Evolutionary conservation across 2,797 vertebrate species (phyloP).

Genomic region (Iguana delicatissima): DNA sequence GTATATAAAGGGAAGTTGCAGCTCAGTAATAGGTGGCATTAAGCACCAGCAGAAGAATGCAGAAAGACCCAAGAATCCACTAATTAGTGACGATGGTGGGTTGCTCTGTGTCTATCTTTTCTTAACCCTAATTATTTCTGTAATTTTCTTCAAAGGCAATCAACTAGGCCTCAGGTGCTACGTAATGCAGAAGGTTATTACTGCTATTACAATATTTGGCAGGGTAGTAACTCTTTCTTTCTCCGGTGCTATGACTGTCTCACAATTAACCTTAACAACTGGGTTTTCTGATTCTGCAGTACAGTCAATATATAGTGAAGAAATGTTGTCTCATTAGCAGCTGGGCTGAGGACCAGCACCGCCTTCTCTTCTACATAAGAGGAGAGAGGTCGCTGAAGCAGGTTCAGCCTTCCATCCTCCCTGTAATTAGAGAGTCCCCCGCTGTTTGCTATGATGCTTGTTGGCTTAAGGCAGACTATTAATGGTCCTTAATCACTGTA

Average conservation of each 20-base stretch:
- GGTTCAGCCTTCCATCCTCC: not conserved
- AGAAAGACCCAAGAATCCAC: not conserved
- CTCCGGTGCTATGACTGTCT: not conserved
- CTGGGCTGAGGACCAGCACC: not conserved
- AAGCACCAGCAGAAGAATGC: not conserved
- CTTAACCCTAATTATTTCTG: constrained; percentile 39
- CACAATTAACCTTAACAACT: constrained; percentile 28
- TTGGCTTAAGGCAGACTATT: constrained; percentile 46
- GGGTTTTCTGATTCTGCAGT: not conserved
- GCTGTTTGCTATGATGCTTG: constrained; percentile 44
- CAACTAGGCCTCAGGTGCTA: not conserved
- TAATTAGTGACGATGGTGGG: not conserved
- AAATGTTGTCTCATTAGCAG: constrained; percentile 36
- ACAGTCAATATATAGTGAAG: not conserved
- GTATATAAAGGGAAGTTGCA: not conserved
- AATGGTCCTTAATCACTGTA: constrained; percentile 44
- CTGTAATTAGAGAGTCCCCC: constrained; percentile 35
- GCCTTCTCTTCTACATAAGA: not conserved
- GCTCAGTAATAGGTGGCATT: not conserved
- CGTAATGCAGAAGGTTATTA: not conserved
- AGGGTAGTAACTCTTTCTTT: constrained; percentile 7
- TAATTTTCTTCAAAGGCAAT: constrained; percentile 30
- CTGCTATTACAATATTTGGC: not conserved
- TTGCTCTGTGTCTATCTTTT: constrained; percentile 21
- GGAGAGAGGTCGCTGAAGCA: not conserved